Evolutionary conservation across 2,888 invertebrate species (phyloP).

Genomic region (Synergus umbraculus): DNA sequence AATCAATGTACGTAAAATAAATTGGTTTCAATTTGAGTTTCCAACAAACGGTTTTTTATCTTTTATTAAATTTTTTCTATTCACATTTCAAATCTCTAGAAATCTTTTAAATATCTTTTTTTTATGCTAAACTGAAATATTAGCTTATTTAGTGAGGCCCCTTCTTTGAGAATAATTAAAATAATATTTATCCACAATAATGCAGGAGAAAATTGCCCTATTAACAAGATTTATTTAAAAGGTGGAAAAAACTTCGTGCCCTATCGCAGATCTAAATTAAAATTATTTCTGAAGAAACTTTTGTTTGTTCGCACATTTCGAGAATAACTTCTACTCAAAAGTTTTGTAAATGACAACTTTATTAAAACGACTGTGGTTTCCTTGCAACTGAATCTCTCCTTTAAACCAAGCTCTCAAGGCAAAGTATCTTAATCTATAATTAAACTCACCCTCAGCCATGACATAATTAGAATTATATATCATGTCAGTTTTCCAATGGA

Average conservation of each 20-base stretch:
- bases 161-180: not conserved
- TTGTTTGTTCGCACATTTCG: conserved; percentile 1
- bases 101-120: not conserved
- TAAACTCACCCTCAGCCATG: conserved; percentile 65
- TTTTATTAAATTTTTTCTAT: not conserved
- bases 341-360: conserved; percentile 13
- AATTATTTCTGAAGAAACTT: not conserved
- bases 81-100: not conserved
- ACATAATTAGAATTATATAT: conserved; percentile 66
- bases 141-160: not conserved
- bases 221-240: not conserved
- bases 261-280: conserved; percentile 30
- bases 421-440: conserved; percentile 71
- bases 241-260: not conserved
- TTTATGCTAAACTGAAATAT: too few species aligned
- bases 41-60: not conserved
- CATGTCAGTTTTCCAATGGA: conserved; percentile 51
- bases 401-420: conserved; percentile 61
- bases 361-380: conserved; percentile 44
- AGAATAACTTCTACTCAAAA: conserved; percentile 4
- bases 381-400: conserved; percentile 49
- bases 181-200: not conserved
- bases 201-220: not conserved
- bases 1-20: not conserved
- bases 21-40: too few species aligned